These are phyloP conservation scores for Corythornis vintsioides DNA, from an alignment of 2,113 vertebrate genomes.

Conservation along the genomic window DNA sequence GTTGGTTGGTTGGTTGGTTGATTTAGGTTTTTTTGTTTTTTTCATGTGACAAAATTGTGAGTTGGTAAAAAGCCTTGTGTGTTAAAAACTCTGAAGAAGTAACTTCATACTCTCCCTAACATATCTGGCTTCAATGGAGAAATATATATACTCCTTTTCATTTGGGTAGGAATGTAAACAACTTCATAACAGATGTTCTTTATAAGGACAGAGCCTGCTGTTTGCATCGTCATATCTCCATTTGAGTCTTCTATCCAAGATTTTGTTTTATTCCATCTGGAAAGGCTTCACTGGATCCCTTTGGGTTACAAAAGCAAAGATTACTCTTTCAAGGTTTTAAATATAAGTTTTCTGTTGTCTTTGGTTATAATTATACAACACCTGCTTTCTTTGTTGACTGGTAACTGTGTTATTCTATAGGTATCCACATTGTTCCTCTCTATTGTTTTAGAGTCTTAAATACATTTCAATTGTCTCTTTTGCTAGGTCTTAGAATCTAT, in stretches of 20 bases:
- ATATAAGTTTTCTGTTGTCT: neutral
- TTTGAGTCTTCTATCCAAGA: conserved; percentile 28
- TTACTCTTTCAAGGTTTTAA: conserved; percentile 4
- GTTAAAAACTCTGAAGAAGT: neutral
- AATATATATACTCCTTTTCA: conserved; percentile 4
- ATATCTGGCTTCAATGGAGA: neutral
- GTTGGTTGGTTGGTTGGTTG: too few relatives aligned
- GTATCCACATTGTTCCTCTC: neutral
- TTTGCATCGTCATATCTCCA: conserved; percentile 30
- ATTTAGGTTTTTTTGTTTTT: neutral
- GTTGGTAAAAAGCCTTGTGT: neutral
- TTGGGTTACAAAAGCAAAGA: conserved; percentile 30
- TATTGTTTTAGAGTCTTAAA: neutral
- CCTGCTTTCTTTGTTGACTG: neutral
- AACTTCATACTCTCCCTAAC: neutral
- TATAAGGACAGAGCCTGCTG: conserved; percentile 34
- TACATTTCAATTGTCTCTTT: neutral
- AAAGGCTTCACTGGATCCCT: conserved; percentile 13
- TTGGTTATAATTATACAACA: neutral
- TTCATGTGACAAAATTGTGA: neutral
- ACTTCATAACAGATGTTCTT: conserved; percentile 58
- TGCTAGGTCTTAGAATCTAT: neutral
- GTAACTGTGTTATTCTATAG: neutral
- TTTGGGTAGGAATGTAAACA: conserved; percentile 53
- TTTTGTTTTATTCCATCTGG: conserved; percentile 64